A percentile compares a stretch with the other conserved stretches of the same genome.
These are phyloP conservation scores for Lateolabrax maculatus DNA, from an alignment of 2,797 vertebrate species.

Conservation along the genomic window DNA sequence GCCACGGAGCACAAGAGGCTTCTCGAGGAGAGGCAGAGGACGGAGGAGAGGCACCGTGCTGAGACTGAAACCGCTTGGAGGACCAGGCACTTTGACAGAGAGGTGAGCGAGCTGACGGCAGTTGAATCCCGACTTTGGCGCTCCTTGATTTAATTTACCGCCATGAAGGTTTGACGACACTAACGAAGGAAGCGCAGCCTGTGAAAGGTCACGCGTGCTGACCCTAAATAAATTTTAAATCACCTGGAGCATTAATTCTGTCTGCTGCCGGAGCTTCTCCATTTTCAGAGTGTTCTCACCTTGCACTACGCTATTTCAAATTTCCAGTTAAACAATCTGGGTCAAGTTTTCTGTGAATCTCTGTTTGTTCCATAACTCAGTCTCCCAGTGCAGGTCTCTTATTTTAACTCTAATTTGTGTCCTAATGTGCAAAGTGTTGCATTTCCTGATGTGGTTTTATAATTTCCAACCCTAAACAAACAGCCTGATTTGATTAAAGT, in stretches of 20 bases:
- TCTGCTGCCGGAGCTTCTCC: conserved; percentile 10
- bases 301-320: conserved; percentile 3
- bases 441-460: no score
- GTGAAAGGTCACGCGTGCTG: not conserved
- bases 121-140: no score
- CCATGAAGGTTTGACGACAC: not conserved
- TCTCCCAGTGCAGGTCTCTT: not conserved
- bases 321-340: not conserved
- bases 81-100: conserved; percentile 93
- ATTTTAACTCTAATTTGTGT: not conserved
- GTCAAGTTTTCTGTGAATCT: not conserved
- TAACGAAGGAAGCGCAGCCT: not conserved
- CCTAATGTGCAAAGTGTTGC: not conserved
- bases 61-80: conserved; percentile 93
- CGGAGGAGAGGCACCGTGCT: conserved; percentile 91
- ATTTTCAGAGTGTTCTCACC: conserved; percentile 17
- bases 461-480: not conserved
- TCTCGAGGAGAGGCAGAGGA: conserved; percentile 94
- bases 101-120: conserved; percentile 81
- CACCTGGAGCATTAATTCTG: conserved; percentile 12
- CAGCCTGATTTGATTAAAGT: not conserved
- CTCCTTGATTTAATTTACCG: not conserved
- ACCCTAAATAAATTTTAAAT: conserved; percentile 19
- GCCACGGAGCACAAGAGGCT: conserved; percentile 96
- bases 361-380: not conserved